Base-by-base conservation (phyloP, 1,140 invertebrate species). In the Pararge aegeria region DNA sequence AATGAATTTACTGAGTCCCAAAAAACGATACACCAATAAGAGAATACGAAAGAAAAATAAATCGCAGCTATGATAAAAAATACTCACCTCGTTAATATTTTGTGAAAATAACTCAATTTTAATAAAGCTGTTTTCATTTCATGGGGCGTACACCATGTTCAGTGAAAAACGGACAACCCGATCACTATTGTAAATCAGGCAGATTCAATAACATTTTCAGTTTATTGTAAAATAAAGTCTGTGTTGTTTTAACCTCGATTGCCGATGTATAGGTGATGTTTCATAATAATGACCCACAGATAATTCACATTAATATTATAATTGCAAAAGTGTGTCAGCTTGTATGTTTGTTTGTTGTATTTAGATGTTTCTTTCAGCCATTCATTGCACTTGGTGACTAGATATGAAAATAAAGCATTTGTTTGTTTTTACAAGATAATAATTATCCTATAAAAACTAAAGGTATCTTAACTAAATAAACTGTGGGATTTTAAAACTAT, bases 101-200 rank as follows among this genome's bases (percentile, higher is more conserved):
- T 42, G 19, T 49, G 52, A 54, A 49, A 54, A 61, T 61, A 54
- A 61, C 48, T 55, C 34, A 61, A 61, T 61, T 61, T 38, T 30
- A 44, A 63, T 63, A 63, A 56, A 53, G 51, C 51, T 54, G 16
- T 46, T 48, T 37, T 53, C 50, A 18, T 42, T 42, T 42, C 38
- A 42, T 42, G 38, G 38, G 13, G 13, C 21, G 5, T 9, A 46
- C n/a, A 46, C 42, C 42, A 9, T 21, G 2, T 46, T 5, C 42
- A 34, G 3, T 34, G 29, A 30, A 1, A 30, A 9, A 10, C 29
- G 1, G 29, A 30, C 29, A 30, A 30, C 4, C 15, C 1, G 38
- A 42, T 5, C n/a, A 15, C 15, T 42, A 42, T 15, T 42, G 15
- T 42, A 42, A 42, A 42, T 42, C 38, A 42, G 38, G 6, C 38